A percentile compares a stretch with the other conserved stretches of the same genome.
Conservation (phyloP, 2,113 vertebrate genomes). For the Ameiurus melas region DNA sequence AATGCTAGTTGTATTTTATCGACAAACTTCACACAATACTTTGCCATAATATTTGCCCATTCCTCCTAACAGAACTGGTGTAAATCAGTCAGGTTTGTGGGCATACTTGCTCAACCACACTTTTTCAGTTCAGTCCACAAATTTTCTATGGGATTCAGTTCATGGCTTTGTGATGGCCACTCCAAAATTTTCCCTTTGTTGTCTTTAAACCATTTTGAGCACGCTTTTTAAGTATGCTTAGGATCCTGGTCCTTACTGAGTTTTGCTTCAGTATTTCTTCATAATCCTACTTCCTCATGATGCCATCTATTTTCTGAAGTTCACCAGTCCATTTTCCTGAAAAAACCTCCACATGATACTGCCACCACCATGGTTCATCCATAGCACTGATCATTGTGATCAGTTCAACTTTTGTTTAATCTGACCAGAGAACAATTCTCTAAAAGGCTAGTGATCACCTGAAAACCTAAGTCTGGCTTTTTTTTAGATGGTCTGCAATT, state of each 20-base stretch:
- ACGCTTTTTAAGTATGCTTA: background rate
- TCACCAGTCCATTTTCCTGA: background rate
- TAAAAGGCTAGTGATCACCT: no score
- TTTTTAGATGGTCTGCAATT: background rate
- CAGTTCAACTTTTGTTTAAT: background rate
- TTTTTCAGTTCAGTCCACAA: background rate
- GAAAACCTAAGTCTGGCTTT: background rate
- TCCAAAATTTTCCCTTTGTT: background rate
- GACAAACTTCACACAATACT: no score
- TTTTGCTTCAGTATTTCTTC: background rate
- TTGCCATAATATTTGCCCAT: no score
- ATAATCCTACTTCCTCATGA: background rate
- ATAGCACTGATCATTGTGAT: background rate
- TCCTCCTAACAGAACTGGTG: no score
- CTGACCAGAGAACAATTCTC: no score
- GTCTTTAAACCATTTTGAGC: background rate
- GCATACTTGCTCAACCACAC: no score
- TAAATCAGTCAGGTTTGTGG: no score
- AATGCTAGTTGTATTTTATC: no score
- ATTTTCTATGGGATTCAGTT: background rate
- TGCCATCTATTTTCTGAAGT: background rate
- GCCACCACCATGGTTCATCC: background rate
- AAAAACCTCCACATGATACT: background rate
- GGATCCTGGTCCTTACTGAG: background rate
- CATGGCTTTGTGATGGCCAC: background rate